Evolutionary conservation across 2,113 vertebrate species (phyloP), one percentile per base, ranked within the genome.

Genomic region (Oenanthe oenanthe): DNA sequence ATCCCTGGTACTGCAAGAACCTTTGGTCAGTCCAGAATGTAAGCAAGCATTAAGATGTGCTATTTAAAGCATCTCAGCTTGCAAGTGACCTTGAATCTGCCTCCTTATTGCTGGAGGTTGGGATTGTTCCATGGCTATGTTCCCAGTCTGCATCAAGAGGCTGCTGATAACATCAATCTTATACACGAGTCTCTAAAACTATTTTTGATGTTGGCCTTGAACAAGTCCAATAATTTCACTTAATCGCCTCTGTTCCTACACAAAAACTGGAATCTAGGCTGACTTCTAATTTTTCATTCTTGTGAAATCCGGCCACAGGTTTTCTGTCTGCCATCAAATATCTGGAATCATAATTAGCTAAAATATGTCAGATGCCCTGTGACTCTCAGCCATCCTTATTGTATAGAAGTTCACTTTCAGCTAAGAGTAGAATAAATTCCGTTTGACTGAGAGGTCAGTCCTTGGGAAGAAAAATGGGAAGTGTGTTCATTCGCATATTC

Each of bases 61-160:
- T 94, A 94, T 75, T 43, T 67, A 91, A 96, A 94, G 82, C 79
- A 71, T 74, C 75, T 84, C 80, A 76, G 68, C 50, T 84, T 92
- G 70, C 79, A 86, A 93, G 79, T 94, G 93, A 97, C 96, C 96
- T 97, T 97, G 96, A 97, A 74, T 96, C 72, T 93, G 72, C 84
- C 94, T 92, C 88, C 53, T 91, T 88, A 90, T 78, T 93, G 73
- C 92, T 94, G 83, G 63, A 88, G 67, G 43, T 29, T 97, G 92
- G 93, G 93, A 92, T 68, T 88, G 82, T 96, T 97, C 95, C 93
- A 95, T 96, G 96, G 96, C 96, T 96, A 6, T 48, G 50, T 92
- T 97, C 96, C 96, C 96, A 96, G 92, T 78, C 72, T 84, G 88
- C 96, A 94, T 95, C 95, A 96, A 93, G 68, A 85, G 36, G 48